phyloP scores from a whole-genome alignment of 2,113 vertebrate genomes.

The Saguinus midas region DNA sequence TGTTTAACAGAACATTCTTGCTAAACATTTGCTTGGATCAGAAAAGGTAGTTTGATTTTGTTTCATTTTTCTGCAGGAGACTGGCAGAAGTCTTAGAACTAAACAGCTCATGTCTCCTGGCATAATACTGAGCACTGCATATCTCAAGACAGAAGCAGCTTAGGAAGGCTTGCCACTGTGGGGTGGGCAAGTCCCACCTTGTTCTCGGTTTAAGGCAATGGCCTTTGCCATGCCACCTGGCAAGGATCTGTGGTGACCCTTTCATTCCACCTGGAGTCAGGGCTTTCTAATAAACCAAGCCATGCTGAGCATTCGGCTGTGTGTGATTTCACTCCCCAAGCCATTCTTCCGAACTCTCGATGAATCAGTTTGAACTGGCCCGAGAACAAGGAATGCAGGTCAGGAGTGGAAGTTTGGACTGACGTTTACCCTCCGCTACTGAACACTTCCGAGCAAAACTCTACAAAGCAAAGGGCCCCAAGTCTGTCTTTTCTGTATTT shows the following conservation, averaged over 20 bases:
- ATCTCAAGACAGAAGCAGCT: neutral
- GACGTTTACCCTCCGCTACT: neutral
- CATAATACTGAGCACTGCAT: neutral
- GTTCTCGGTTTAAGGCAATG: neutral
- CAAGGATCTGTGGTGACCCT: neutral
- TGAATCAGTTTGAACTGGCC: neutral
- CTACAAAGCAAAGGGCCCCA: neutral
- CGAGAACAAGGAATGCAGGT: neutral
- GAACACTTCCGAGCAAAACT: neutral
- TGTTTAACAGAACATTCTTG: neutral
- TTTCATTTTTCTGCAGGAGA: neutral
- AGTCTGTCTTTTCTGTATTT: neutral
- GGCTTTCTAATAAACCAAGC: neutral
- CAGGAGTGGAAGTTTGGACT: neutral
- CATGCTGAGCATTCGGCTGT: neutral
- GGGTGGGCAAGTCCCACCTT: neutral
- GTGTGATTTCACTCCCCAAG: neutral
- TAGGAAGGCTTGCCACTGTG: neutral
- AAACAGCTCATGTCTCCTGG: neutral
- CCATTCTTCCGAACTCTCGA: neutral
- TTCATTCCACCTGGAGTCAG: neutral
- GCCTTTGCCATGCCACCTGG: neutral
- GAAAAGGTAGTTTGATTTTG: constrained; percentile 3
- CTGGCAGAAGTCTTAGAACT: neutral
- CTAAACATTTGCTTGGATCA: neutral